phyloP scores from a whole-genome alignment of 2,113 vertebrate genomes.

The Ornithorhynchus anatinus region DNA sequence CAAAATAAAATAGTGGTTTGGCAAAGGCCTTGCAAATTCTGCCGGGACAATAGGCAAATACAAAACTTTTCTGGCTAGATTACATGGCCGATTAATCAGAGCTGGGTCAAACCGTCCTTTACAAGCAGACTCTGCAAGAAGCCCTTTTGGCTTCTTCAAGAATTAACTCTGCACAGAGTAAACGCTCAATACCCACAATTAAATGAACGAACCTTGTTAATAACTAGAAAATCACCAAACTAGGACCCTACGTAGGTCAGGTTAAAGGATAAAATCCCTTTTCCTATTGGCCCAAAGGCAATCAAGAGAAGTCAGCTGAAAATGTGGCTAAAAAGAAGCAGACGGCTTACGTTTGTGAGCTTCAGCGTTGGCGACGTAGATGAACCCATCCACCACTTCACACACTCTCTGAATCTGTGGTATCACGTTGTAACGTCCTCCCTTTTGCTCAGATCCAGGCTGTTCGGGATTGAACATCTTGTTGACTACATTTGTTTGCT shows the following conservation, averaged over 20 bases:
- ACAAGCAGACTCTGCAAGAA: too few species aligned
- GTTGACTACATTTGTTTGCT: slow-evolving; percentile 75
- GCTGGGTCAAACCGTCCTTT: too few species aligned
- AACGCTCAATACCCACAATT: too few species aligned
- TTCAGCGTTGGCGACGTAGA: slow-evolving; percentile 93
- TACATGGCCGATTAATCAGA: too few species aligned
- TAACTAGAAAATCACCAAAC: too few species aligned
- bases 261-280: not conserved
- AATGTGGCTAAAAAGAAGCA: not conserved
- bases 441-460: slow-evolving; percentile 60
- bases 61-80: too few species aligned
- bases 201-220: too few species aligned
- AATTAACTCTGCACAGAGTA: too few species aligned
- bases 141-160: too few species aligned
- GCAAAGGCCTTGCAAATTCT: too few species aligned
- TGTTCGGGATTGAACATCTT: slow-evolving; percentile 83
- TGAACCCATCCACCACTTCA: slow-evolving; percentile 88
- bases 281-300: not conserved
- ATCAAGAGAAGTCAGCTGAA: not conserved
- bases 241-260: not conserved
- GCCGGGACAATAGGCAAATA: too few species aligned
- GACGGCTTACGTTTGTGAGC: slow-evolving; percentile 73
- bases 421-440: slow-evolving; percentile 72
- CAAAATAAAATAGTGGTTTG: too few species aligned
- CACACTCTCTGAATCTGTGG: slow-evolving; percentile 89